These are phyloP conservation scores for Drosophila siamana DNA, from an alignment of 2,888 invertebrate genomes.

Conservation along the genomic window DNA sequence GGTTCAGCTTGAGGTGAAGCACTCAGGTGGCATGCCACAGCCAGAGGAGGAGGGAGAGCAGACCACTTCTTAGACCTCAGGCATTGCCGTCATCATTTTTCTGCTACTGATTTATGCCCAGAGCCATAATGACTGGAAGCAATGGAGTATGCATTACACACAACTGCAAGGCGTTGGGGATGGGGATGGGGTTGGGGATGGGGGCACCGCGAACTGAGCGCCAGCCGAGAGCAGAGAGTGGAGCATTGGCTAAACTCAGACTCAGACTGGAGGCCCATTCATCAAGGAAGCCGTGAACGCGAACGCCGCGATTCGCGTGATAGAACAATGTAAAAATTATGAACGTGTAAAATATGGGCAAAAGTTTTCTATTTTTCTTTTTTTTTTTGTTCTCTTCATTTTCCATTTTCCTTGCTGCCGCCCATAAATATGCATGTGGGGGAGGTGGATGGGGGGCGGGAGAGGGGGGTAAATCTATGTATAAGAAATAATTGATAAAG, in stretches of 20 bases:
- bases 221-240: conserved; percentile 5
- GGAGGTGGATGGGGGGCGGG: conserved; percentile 2
- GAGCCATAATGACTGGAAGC: conserved; percentile 71
- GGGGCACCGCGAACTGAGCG: no score
- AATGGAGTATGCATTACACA: conserved; percentile 74
- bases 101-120: conserved; percentile 67
- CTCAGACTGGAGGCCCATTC: conserved; percentile 34
- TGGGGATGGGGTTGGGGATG: no score
- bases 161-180: conserved; percentile 34
- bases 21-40: neutral
- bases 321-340: conserved; percentile 81
- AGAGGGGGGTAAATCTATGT: conserved; percentile 36
- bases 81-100: conserved; percentile 55
- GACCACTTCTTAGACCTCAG: conserved; percentile 26
- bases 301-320: conserved; percentile 79
- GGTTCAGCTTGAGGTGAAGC: conserved; percentile 2
- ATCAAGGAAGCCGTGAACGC: conserved; percentile 53
- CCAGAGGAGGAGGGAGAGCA: neutral
- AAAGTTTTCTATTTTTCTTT: conserved; percentile 35
- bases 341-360: conserved; percentile 77
- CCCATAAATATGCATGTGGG: conserved; percentile 62
- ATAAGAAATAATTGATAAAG: conserved; percentile 65
- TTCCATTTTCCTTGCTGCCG: conserved; percentile 28
- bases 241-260: conserved; percentile 34
- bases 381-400: neutral